Evolutionary conservation across 2,888 invertebrate species (phyloP).

Genomic region (Drosophila pseudotalamancana): DNA sequence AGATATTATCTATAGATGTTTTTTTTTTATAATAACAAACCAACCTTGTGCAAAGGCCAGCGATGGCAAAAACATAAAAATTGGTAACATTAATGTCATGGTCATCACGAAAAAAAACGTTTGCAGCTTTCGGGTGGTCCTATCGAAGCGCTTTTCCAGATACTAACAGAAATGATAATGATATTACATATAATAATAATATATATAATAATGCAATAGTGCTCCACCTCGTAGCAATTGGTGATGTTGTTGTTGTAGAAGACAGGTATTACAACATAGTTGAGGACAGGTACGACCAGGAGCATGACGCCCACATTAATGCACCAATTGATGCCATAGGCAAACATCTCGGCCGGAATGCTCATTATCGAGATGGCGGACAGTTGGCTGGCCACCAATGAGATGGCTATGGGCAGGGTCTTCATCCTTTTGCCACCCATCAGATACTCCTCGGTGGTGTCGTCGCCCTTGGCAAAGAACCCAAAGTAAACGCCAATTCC

Average conservation of each 20-base stretch:
- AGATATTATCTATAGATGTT: not conserved
- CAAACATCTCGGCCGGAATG: slow-evolving; percentile 85
- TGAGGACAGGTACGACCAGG: slow-evolving; percentile 76
- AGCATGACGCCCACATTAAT: slow-evolving; percentile 83
- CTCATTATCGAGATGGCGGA: slow-evolving; percentile 86
- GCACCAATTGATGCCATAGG: slow-evolving; percentile 85
- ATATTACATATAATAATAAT: not conserved
- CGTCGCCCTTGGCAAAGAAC: slow-evolving; percentile 85
- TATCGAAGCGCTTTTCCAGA: slow-evolving; percentile 80
- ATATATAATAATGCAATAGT: not conserved
- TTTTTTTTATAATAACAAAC: not conserved
- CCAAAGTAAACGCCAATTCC: slow-evolving; percentile 87
- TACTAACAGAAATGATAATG: slow-evolving; percentile 63
- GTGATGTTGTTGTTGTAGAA: slow-evolving; percentile 85
- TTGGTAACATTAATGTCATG: slow-evolving; percentile 78
- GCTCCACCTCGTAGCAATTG: slow-evolving; percentile 85
- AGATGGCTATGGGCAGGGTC: slow-evolving; percentile 87
- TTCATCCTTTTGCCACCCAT: slow-evolving; percentile 86
- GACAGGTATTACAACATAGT: slow-evolving; percentile 84
- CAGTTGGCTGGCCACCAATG: slow-evolving; percentile 86
- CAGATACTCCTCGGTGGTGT: slow-evolving; percentile 86
- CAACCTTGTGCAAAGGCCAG: slow-evolving; percentile 83
- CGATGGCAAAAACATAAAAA: slow-evolving; percentile 82
- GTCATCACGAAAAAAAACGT: slow-evolving; percentile 76
- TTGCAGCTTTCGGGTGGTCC: slow-evolving; percentile 72